Base-by-base conservation (phyloP, 2,888 invertebrate genomes). In the Liodrosophila aerea region DNA sequence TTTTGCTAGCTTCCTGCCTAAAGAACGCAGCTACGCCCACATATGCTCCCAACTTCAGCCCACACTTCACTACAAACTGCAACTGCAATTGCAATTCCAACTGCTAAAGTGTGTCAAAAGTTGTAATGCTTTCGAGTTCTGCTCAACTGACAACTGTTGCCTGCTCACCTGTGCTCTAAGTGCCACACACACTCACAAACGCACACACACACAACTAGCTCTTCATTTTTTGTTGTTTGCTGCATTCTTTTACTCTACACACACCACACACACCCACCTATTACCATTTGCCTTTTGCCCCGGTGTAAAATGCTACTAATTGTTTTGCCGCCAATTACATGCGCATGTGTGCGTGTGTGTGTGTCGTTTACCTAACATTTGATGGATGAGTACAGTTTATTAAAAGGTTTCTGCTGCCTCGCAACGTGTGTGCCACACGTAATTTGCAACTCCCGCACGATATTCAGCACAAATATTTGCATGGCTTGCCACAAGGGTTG, bases 251-350 rank as follows among this genome's bases (percentile, higher is more conserved):
- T n/a, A n/a, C n/a, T n/a, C n/a, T n/a, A n/a, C n/a, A n/a, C n/a
- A n/a, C n/a, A n/a, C n/a, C n/a, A n/a, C n/a, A n/a, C n/a, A n/a
- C n/a, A n/a, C n/a, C n/a, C n/a, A n/a, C n/a, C n/a, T n/a, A n/a
- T n/a, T 22, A 5, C 22, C 22, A 22, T 22, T 22, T 22, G 22
- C 22, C 22, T 22, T n/a, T n/a, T n/a, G n/a, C n/a, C n/a, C 22
- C 5, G 22, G 69, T 77, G 64, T 43, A 64, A 84, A 85, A 82
- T 68, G 70, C 64, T 80, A 62, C 85, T 85, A 81, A 81, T 81
- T 81, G 85, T 85, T 81, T 85, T 73, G 76, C 83, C 73, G 67
- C 81, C 73, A 85, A 83, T 85, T 85, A 82, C 69, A 70, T 78
- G 62, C 65, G 58, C 71, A 73, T 15, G 22, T 57, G 51, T 47